A percentile compares a stretch with the other conserved stretches of the same genome.
Conservation (phyloP, 2,797 vertebrate species). For the Eulemur albifrons region DNA sequence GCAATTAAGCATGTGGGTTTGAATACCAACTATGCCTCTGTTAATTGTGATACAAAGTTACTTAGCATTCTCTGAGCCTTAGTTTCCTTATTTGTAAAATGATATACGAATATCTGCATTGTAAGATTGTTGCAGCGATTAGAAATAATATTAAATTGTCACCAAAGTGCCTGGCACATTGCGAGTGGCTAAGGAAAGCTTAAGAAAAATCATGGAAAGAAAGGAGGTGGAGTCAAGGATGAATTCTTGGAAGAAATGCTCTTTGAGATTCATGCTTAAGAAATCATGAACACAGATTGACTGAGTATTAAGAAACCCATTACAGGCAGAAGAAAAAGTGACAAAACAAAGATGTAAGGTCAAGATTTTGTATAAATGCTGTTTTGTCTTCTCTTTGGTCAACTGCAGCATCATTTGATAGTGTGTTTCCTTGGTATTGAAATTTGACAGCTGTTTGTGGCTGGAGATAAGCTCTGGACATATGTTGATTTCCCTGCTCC, state of each 20-base stretch:
- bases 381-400: not conserved
- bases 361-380: not conserved
- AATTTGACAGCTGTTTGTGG: not conserved
- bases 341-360: not conserved
- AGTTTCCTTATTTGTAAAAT: not conserved
- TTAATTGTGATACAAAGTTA: not conserved
- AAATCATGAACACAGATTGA: not conserved
- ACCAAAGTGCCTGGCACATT: not conserved
- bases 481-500: not conserved
- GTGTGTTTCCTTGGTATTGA: not conserved
- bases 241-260: not conserved
- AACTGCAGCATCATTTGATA: not conserved
- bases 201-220: not conserved
- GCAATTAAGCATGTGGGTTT: not conserved
- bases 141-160: not conserved
- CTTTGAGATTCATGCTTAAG: not conserved
- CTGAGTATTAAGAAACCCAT: not conserved
- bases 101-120: not conserved
- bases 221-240: not conserved
- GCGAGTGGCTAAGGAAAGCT: not conserved
- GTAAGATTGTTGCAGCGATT: not conserved
- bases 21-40: not conserved
- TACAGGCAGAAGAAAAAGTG: not conserved
- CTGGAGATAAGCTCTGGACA: not conserved
- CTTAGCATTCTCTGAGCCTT: not conserved